phyloP scores from a whole-genome alignment of 2,113 vertebrate genomes.

The Bubo blakistoni region DNA sequence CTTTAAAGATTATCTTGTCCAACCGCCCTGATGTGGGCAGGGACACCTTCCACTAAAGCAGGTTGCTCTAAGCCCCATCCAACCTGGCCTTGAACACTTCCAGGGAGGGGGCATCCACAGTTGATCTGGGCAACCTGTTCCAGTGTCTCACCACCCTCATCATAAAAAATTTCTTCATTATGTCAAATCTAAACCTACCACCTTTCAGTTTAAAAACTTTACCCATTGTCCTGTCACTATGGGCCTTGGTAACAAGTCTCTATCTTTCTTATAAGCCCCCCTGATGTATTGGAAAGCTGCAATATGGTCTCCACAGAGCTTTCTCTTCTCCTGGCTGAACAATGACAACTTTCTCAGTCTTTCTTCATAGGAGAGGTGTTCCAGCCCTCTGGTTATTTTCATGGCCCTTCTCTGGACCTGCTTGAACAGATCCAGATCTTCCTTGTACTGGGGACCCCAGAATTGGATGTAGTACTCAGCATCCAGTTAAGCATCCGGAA shows the following conservation, averaged over 20 bases:
- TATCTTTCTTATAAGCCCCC: background rate
- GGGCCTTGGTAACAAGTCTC: background rate
- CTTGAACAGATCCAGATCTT: accelerated
- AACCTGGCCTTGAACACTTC: accelerated
- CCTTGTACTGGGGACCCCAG: background rate
- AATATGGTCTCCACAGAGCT: accelerated
- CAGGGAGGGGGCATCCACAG: background rate
- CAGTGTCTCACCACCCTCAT: accelerated
- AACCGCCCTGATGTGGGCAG: accelerated
- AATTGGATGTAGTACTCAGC: background rate
- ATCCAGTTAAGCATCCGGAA: background rate
- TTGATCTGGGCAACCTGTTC: background rate
- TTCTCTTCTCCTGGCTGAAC: background rate
- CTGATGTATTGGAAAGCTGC: background rate
- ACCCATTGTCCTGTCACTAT: background rate
- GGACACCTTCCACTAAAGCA: background rate
- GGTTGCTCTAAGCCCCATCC: background rate
- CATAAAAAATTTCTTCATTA: accelerated
- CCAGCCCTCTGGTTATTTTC: background rate
- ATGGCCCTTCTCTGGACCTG: background rate
- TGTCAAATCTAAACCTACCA: background rate
- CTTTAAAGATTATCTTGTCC: background rate
- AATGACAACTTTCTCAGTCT: background rate
- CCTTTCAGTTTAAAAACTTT: background rate
- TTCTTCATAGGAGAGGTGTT: accelerated